phyloP scores from a whole-genome alignment of 1,140 invertebrate species.

The Brachionus angularis region DNA sequence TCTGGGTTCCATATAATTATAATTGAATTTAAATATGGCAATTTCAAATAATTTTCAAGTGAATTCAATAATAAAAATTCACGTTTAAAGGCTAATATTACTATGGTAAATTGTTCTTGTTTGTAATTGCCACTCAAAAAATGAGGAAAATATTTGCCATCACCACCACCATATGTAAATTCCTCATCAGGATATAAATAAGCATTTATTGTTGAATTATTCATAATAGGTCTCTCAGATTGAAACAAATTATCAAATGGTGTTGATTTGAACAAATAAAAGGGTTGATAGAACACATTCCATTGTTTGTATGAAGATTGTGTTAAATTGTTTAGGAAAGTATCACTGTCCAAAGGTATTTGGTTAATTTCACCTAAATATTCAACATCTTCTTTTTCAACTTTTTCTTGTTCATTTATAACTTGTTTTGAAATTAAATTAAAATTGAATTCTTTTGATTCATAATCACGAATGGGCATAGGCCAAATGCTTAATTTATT shows the following conservation, averaged over 20 bases:
- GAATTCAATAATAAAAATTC: constrained; percentile 86
- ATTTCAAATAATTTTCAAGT: constrained; percentile 75
- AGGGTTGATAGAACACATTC: constrained; percentile 20
- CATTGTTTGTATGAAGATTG: constrained; percentile 10
- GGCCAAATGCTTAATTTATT: background rate
- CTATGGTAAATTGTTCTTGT: constrained; percentile 62
- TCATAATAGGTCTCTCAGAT: too few species aligned
- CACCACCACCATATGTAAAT: constrained; percentile 19
- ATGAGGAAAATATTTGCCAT: constrained; percentile 5
- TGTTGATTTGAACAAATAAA: constrained; percentile 41
- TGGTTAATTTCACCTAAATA: constrained; percentile 6
- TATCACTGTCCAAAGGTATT: background rate
- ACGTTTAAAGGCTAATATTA: constrained; percentile 91
- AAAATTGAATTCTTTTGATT: constrained; percentile 1
- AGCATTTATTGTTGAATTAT: too few species aligned
- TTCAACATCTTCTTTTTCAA: background rate
- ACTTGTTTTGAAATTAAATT: background rate
- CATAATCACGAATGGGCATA: background rate
- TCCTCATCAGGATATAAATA: too few species aligned
- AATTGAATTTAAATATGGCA: constrained; percentile 94
- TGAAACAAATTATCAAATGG: too few species aligned
- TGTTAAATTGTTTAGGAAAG: background rate
- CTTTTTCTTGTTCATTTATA: too few species aligned
- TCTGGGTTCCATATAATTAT: constrained; percentile 87
- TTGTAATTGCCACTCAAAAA: constrained; percentile 7